These are phyloP conservation scores for Netta rufina DNA, from an alignment of 2,797 vertebrate genomes.

Conservation along the genomic window DNA sequence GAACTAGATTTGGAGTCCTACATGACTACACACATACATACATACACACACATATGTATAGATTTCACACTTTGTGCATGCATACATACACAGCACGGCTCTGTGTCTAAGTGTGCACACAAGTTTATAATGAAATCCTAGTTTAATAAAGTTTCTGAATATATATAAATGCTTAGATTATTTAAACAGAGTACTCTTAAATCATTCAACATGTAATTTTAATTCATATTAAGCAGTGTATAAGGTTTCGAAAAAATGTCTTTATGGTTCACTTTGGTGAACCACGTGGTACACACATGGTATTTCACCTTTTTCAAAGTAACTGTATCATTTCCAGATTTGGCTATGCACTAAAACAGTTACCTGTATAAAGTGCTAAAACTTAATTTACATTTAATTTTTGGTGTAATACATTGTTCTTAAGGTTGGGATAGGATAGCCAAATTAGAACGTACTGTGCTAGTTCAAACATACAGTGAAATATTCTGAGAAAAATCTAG, in stretches of 20 bases:
- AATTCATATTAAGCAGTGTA: not conserved
- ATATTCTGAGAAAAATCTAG: not conserved
- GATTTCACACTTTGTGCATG: not conserved
- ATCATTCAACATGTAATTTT: not conserved
- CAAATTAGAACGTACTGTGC: not conserved
- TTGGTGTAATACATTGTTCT: not conserved
- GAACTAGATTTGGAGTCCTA: not conserved
- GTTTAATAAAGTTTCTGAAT: not conserved
- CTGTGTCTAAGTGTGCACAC: not conserved
- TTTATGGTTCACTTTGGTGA: not conserved
- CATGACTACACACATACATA: not conserved
- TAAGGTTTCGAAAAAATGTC: not conserved
- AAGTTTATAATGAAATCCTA: not conserved
- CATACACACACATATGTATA: not conserved
- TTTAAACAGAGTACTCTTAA: not conserved
- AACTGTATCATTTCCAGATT: not conserved
- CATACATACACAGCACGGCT: not conserved
- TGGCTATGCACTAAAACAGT: not conserved
- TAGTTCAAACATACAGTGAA: not conserved
- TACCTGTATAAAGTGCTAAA: not conserved
- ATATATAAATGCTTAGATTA: not conserved
- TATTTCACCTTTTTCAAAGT: not conserved
- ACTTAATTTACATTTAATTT: not conserved
- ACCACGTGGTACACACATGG: too few species aligned
- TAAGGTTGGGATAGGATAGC: not conserved